Base-by-base conservation (phyloP, 1,140 invertebrate genomes). In the Caenorhabditis tropicalis region DNA sequence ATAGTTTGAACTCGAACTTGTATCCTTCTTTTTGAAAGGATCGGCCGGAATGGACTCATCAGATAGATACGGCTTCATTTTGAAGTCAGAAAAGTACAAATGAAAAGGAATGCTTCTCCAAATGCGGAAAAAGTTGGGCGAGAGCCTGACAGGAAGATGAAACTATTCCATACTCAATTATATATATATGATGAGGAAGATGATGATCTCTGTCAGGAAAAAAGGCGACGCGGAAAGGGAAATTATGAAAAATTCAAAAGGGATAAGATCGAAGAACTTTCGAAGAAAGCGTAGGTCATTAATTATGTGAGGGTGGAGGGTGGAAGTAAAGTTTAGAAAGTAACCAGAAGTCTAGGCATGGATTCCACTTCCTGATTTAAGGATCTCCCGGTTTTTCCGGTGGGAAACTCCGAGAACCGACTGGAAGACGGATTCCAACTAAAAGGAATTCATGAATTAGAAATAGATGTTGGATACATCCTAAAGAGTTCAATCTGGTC, bases 231-330 rank as follows among this genome's bases (percentile, higher is more conserved):
- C n/a, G 36, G 16, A 43, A 43, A 43, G 36, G 65, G 65, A 43
- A 15, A 43, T 74, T 46, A 43, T 74, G 65, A 74, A 74, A 74
- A 74, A 74, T 74, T 39, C 19, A 74, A 74, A 10, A 46, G 65
- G 9, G 5, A 6, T 74, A 24, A 74, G 65, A 74, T 74, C 65
- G 36, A 43, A 43, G 65, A 74, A 43, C 36, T 74, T 74, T 74
- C 33, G 29, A 74, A 29, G 29, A 74, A 39, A n/a, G 10, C 65
- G 58, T 65, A 65, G 58, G 58, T 74, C 65, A 74, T 74, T 74
- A 74, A 43, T 74, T 74, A 74, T 74, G 65, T n/a, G 36, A 74
- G 33, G 33, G 36, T 74, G 36, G 65, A 43, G n/a, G 9, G 65
- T 74, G 33, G 65, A 74, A 74, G 36, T 74, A 43, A 74, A 65